Percentiles rank a stretch among this genome's conserved stretches.
Conservation (phyloP, 1,140 invertebrate species). For the Zaprionus gabonicus region DNA sequence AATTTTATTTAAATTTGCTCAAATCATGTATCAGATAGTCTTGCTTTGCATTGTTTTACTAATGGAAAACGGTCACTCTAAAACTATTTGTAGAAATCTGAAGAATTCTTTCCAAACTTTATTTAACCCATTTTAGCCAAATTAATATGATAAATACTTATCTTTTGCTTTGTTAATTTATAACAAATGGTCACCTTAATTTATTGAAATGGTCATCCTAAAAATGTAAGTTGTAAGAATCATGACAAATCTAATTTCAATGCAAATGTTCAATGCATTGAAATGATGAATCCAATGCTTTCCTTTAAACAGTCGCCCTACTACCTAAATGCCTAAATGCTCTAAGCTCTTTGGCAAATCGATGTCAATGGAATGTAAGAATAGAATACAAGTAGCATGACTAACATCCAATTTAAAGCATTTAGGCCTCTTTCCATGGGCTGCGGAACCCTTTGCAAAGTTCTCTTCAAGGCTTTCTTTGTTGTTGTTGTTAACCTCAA, state of each 20-base stretch:
- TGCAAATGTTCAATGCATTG: background rate
- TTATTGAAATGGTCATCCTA: background rate
- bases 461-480: conserved; percentile 42
- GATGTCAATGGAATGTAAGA: background rate
- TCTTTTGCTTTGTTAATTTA: too few relatives aligned
- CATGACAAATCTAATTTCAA: background rate
- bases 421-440: background rate
- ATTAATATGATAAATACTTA: background rate
- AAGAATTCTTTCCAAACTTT: too few relatives aligned
- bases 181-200: too few relatives aligned
- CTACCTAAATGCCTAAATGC: background rate
- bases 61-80: too few relatives aligned
- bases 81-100: too few relatives aligned
- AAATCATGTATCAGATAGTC: too few relatives aligned
- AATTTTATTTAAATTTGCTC: too few relatives aligned
- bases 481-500: conserved; percentile 38
- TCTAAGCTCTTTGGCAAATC: background rate
- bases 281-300: background rate
- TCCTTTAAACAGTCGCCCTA: background rate
- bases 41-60: too few relatives aligned
- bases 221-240: background rate
- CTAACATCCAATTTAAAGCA: background rate
- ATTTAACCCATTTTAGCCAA: background rate
- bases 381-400: background rate
- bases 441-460: conserved; percentile 19